Percentiles rank a stretch among this genome's conserved stretches.
Conservation (phyloP, 2,113 vertebrate species). For the Sprattus sprattus region DNA sequence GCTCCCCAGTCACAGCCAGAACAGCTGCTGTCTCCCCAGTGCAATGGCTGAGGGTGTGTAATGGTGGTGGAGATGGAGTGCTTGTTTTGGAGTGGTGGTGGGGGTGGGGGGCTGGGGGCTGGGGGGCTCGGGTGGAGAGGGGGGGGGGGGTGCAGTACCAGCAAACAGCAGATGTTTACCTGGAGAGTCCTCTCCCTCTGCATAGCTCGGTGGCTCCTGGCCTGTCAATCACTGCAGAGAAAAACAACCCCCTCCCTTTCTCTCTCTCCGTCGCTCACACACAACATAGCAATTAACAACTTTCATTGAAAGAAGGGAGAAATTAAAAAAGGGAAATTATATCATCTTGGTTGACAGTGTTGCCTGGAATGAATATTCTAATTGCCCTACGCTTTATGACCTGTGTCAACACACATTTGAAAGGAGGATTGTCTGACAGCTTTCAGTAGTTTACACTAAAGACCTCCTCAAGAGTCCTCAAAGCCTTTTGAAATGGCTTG, state of each 20-base stretch:
- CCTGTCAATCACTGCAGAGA: conserved; percentile 32
- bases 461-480: not conserved
- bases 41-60: not conserved
- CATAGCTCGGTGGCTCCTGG: conserved; percentile 7
- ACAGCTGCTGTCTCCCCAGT: conserved; percentile 9
- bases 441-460: not conserved
- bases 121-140: too few relatives aligned
- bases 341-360: not conserved
- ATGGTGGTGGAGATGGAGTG: not conserved
- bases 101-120: not conserved
- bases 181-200: not conserved
- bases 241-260: conserved; percentile 9
- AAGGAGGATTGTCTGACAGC: not conserved
- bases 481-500: not conserved
- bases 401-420: not conserved
- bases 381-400: not conserved
- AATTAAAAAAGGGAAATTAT: not conserved
- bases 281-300: conserved; percentile 2
- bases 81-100: not conserved
- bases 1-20: not conserved
- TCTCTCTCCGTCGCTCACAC: not conserved
- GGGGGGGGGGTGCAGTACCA: not conserved
- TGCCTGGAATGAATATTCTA: not conserved
- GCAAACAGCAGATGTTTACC: conserved; percentile 29
- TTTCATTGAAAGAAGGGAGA: not conserved